Conservation (phyloP, 2,113 vertebrate species). For the Odontophorus gujanensis region DNA sequence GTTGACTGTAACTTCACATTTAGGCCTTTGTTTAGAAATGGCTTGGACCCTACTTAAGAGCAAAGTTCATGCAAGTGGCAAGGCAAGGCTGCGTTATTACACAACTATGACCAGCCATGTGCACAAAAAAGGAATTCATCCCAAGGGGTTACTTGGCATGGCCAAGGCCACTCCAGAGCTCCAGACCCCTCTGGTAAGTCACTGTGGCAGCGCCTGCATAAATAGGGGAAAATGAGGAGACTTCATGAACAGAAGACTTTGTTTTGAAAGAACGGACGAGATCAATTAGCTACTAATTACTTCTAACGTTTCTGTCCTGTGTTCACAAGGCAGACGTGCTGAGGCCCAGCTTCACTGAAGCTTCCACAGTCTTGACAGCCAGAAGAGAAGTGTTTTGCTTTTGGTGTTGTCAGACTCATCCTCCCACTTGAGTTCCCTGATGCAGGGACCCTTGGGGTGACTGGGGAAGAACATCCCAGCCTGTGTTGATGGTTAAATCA, state of each 20-base stretch:
- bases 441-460: neutral
- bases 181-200: slow-evolving; percentile 50
- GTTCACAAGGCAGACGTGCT: neutral
- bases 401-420: neutral
- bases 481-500: rapidly evolving
- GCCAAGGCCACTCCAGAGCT: slow-evolving; percentile 23
- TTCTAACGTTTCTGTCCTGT: slow-evolving; percentile 24
- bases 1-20: slow-evolving; percentile 77
- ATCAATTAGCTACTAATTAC: slow-evolving; percentile 35
- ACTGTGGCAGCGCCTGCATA: slow-evolving; percentile 10
- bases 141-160: slow-evolving; percentile 63
- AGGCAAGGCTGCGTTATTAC: slow-evolving; percentile 73
- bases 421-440: neutral
- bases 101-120: slow-evolving; percentile 48
- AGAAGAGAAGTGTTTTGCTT: neutral
- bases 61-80: slow-evolving; percentile 79
- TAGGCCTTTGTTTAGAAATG: slow-evolving; percentile 75
- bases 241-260: slow-evolving; percentile 68
- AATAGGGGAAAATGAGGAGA: slow-evolving; percentile 54
- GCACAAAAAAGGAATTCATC: slow-evolving; percentile 82
- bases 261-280: neutral
- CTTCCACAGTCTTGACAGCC: neutral
- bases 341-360: neutral
- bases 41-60: slow-evolving; percentile 67
- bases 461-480: neutral